phyloP scores from a whole-genome alignment of 2,888 invertebrate genomes.

The Chorisops tibialis region DNA sequence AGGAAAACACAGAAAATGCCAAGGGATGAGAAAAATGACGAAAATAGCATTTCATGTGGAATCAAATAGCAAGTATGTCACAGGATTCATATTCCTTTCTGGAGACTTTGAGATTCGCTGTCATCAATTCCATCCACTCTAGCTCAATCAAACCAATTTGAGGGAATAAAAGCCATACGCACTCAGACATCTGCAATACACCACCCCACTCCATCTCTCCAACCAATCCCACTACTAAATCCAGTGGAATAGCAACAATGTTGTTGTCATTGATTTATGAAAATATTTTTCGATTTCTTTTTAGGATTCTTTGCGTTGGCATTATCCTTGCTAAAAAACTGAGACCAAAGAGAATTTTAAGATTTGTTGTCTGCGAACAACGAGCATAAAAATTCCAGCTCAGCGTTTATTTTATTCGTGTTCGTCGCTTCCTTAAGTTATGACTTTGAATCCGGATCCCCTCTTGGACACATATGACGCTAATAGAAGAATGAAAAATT shows the following conservation, averaged over 20 bases:
- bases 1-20: no score
- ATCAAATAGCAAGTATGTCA: no score
- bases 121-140: no score
- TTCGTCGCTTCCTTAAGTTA: background rate
- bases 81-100: no score
- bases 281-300: constrained; percentile 15
- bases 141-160: no score
- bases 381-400: background rate
- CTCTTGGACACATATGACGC: constrained; percentile 15
- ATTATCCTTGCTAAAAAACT: constrained; percentile 1
- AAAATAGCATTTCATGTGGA: no score
- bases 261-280: constrained; percentile 24
- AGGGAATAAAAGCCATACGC: no score
- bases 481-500: constrained; percentile 28
- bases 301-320: background rate
- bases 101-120: no score
- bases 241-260: background rate
- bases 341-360: background rate
- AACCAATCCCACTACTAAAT: background rate
- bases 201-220: no score
- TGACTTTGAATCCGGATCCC: background rate
- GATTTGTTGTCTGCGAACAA: no score
- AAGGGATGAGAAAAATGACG: no score
- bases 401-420: background rate
- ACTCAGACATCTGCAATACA: no score